phyloP scores from a whole-genome alignment of 2,797 vertebrate genomes.

The Triplophysa yarkandensis region DNA sequence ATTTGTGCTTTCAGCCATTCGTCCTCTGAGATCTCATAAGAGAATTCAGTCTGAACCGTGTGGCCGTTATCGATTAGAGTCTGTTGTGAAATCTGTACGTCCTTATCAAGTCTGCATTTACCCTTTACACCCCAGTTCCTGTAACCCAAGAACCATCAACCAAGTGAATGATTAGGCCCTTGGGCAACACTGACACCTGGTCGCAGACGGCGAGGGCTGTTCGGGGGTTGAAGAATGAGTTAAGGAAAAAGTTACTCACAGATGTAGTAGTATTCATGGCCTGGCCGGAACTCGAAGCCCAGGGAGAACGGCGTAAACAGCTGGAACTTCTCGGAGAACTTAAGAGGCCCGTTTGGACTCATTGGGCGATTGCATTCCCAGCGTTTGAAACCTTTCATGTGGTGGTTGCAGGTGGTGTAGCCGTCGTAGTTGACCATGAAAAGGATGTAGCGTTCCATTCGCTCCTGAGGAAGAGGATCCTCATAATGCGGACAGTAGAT shows the following conservation, averaged over 20 bases:
- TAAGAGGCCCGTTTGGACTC: conserved; percentile 86
- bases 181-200: conserved; percentile 41
- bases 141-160: conserved; percentile 50
- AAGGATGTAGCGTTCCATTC: conserved; percentile 87
- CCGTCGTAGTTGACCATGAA: conserved; percentile 96
- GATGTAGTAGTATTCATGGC: conserved; percentile 95
- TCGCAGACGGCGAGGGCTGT: neutral
- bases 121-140: conserved; percentile 46
- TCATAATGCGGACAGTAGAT: conserved; percentile 96
- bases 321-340: conserved; percentile 97
- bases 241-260: conserved; percentile 78
- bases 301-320: conserved; percentile 96
- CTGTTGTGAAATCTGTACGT: conserved; percentile 19
- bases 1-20: conserved; percentile 31
- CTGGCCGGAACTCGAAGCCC: conserved; percentile 93
- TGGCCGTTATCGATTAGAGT: conserved; percentile 44
- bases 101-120: conserved; percentile 30
- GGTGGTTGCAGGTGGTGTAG: conserved; percentile 88
- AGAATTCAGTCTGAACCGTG: conserved; percentile 19
- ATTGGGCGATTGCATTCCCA: conserved; percentile 94
- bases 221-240: conserved; percentile 8
- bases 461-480: conserved; percentile 74
- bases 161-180: conserved; percentile 41
- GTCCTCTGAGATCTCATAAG: conserved; percentile 44
- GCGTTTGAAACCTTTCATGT: conserved; percentile 89